A percentile compares a stretch with the other conserved stretches of the same genome.
These are phyloP conservation scores for Solea solea DNA, from an alignment of 2,113 vertebrate species.

Conservation along the genomic window DNA sequence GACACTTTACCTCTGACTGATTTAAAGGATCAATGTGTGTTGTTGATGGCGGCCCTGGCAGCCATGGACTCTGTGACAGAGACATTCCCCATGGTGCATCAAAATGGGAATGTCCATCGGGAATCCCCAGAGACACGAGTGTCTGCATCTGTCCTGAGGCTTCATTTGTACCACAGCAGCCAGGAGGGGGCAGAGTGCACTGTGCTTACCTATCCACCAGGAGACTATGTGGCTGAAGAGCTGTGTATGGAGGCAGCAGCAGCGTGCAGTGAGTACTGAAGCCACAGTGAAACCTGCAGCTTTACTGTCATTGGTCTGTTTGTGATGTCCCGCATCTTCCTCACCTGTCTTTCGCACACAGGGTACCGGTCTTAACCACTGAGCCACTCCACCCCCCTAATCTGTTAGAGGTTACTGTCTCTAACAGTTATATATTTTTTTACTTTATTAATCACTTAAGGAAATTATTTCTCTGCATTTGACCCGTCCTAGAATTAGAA, in stretches of 20 bases:
- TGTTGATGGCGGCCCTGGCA: conserved; percentile 54
- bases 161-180: conserved; percentile 86
- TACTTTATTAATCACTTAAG: too few species aligned
- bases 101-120: conserved; percentile 79
- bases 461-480: too few species aligned
- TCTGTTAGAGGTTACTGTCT: too few species aligned
- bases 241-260: conserved; percentile 90
- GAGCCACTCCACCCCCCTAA: too few species aligned
- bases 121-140: conserved; percentile 73
- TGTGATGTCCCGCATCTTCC: too few species aligned
- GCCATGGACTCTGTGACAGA: conserved; percentile 72
- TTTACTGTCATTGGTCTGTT: too few species aligned
- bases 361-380: too few species aligned
- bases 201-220: conserved; percentile 84
- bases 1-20: conserved; percentile 10
- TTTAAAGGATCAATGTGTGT: conserved; percentile 37
- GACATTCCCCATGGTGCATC: conserved; percentile 74
- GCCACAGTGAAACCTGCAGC: not conserved
- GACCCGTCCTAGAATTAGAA: too few species aligned
- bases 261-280: conserved; percentile 88
- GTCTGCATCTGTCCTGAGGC: conserved; percentile 76
- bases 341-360: too few species aligned
- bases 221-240: conserved; percentile 91
- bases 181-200: conserved; percentile 76
- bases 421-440: too few species aligned